phyloP scores from a whole-genome alignment of 2,797 vertebrate species.

The Coccyzus lansbergi region DNA sequence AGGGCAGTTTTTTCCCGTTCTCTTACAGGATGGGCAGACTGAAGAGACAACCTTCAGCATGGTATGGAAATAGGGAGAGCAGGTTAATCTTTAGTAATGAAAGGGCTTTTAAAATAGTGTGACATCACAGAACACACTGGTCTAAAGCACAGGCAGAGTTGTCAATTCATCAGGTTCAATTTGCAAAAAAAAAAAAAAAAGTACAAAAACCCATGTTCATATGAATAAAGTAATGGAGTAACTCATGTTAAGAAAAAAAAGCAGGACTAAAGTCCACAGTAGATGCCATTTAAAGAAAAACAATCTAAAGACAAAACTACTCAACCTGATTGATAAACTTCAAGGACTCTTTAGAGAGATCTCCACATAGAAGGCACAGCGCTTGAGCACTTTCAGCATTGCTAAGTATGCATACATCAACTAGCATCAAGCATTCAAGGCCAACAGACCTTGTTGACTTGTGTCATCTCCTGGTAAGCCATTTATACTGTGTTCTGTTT shows the following conservation, averaged over 20 bases:
- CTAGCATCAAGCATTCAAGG: too few species aligned
- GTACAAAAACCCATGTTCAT: rapidly evolving
- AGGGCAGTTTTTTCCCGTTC: neutral
- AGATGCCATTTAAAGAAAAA: neutral
- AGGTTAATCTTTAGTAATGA: neutral
- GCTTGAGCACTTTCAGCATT: too few species aligned
- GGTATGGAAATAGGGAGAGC: neutral
- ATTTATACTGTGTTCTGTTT: neutral
- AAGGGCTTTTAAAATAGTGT: neutral
- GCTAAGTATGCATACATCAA: too few species aligned
- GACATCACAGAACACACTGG: neutral
- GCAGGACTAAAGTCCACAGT: neutral
- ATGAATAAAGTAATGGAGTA: neutral
- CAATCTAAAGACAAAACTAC: neutral
- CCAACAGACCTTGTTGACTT: neutral
- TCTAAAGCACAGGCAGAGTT: neutral
- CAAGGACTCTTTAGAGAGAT: neutral
- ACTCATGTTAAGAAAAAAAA: neutral
- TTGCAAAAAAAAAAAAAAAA: neutral
- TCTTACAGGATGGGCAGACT: neutral
- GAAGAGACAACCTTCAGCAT: neutral
- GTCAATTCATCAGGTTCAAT: neutral
- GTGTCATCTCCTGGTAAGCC: neutral
- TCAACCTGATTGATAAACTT: neutral
- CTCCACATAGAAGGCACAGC: neutral